Base-by-base conservation (phyloP, 2,888 invertebrate genomes). In the Perizoma affinitatum region DNA sequence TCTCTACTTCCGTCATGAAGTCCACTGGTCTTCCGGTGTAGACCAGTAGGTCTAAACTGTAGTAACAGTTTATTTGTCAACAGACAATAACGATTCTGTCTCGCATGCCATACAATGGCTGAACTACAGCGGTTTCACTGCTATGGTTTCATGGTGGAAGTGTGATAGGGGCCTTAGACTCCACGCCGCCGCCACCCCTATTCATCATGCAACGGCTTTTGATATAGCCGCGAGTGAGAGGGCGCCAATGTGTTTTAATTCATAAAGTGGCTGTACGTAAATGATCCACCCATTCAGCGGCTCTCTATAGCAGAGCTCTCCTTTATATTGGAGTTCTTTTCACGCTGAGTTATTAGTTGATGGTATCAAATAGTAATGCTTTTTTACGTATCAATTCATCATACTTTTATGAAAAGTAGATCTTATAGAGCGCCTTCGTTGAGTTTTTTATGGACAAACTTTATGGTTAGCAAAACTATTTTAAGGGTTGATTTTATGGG, bases 201-300 rank as follows among this genome's bases (percentile, higher is more conserved):
- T 74, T 74, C 68, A 72, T 53, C 55, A 51, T 62, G 62, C 58
- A 58, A 42, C 54, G 49, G 69, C 69, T 73, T 70, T 70, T 63
- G 51, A 60, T 42, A 69, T 52, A 43, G 48, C 64, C 58, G 42
- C 53, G 7, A 58, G 61, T 51, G 6, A 58, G 61, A 48, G 65
- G 69, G 70, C 67, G 61, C 65, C 68, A 58, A 67, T 70, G 70
- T 68, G 72, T 70, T 74, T 71, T 70, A 72, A 75, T 76, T 68
- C 69, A 66, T 68, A 67, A 74, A 77, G 71, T 70, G 68, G 60
- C 60, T 58, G 51, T 57, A 41, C 33, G 62, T 60, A 47, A 67
- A 61, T 63, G 63, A 65, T 62, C 54, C 58, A 10, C 9, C 60
- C 44, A 65, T 68, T 66, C 66, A 66, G 45, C 41, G 2, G 9